Conservation (phyloP, 2,888 invertebrate species). For the Temnothorax rugatulus region DNA sequence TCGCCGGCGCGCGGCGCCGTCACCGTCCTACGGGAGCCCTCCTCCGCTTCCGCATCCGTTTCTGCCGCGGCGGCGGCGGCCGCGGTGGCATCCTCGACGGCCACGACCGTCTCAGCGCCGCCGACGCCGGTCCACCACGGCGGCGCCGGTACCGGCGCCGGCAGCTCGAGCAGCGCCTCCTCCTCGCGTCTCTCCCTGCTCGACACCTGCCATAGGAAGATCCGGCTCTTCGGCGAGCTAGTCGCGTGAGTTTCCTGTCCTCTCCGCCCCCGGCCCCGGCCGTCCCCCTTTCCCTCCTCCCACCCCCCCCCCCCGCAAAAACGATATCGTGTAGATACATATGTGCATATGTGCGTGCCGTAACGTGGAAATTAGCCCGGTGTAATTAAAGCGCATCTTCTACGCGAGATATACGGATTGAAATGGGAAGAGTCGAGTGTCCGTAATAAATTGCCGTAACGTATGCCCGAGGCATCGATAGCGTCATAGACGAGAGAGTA, state of each 20-base stretch:
- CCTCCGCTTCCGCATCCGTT: conserved; percentile 76
- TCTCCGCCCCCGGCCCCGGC: not conserved
- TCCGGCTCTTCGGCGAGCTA: conserved; percentile 91
- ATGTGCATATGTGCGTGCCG: conserved; percentile 18
- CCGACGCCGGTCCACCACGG: conserved; percentile 81
- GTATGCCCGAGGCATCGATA: not conserved
- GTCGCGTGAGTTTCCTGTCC: conserved; percentile 89
- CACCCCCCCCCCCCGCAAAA: not conserved
- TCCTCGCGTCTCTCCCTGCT: conserved; percentile 88
- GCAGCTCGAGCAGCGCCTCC: conserved; percentile 62
- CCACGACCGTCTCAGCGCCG: conserved; percentile 79
- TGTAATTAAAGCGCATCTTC: conserved; percentile 25
- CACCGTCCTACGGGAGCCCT: conserved; percentile 70
- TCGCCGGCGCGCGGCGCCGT: conserved; percentile 81
- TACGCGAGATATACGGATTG: not conserved
- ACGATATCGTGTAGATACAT: conserved; percentile 33
- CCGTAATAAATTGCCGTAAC: not conserved
- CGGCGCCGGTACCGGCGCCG: conserved; percentile 85
- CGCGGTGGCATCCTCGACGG: conserved; percentile 76
- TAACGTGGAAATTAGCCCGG: conserved; percentile 10
- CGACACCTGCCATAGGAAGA: conserved; percentile 92
- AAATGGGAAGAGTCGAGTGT: conserved; percentile 1
- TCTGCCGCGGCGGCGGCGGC: conserved; percentile 77
- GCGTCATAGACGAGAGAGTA: not conserved
- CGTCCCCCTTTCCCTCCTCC: not conserved